These are phyloP conservation scores for Lycopodina hypogea DNA, from an alignment of 37 sponge, comb jelly and placozoan genomes.

Conservation along the genomic window DNA sequence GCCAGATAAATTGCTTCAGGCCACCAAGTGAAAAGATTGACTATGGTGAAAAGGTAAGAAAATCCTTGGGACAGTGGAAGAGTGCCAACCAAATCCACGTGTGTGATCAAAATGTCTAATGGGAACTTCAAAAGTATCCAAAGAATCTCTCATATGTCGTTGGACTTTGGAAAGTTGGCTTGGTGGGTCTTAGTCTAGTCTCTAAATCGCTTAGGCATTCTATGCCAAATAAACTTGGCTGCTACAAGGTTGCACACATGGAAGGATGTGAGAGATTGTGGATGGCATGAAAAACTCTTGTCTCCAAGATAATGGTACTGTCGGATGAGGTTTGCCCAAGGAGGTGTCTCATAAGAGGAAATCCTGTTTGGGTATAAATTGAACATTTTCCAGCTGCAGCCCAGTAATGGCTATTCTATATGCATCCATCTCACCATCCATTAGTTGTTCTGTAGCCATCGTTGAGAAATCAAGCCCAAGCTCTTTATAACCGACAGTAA, in stretches of 20 bases:
- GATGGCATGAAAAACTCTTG: too few species aligned
- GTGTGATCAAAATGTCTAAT: slow-evolving; percentile 39
- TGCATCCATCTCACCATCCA: too few species aligned
- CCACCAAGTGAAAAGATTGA: too few species aligned
- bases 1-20: too few species aligned
- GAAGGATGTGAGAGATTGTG: too few species aligned
- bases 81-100: slow-evolving; percentile 64
- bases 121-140: slow-evolving; percentile 28
- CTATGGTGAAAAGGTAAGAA: slow-evolving; percentile 47
- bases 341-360: too few species aligned
- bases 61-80: slow-evolving; percentile 59
- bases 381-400: too few species aligned
- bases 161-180: slow-evolving; percentile 50
- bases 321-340: too few species aligned
- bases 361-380: slow-evolving; percentile 34
- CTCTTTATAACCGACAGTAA: slow-evolving; percentile 10
- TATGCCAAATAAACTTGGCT: slow-evolving; percentile 54
- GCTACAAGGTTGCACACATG: slow-evolving; percentile 56
- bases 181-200: slow-evolving; percentile 45
- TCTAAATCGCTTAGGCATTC: slow-evolving; percentile 46
- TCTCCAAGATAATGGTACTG: too few species aligned
- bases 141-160: slow-evolving; percentile 34
- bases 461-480: slow-evolving; percentile 30
- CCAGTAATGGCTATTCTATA: too few species aligned
- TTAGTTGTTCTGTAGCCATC: slow-evolving; percentile 39